These are phyloP conservation scores for Onychomys arenicola DNA, from an alignment of 2,797 vertebrate species.

Conservation along the genomic window DNA sequence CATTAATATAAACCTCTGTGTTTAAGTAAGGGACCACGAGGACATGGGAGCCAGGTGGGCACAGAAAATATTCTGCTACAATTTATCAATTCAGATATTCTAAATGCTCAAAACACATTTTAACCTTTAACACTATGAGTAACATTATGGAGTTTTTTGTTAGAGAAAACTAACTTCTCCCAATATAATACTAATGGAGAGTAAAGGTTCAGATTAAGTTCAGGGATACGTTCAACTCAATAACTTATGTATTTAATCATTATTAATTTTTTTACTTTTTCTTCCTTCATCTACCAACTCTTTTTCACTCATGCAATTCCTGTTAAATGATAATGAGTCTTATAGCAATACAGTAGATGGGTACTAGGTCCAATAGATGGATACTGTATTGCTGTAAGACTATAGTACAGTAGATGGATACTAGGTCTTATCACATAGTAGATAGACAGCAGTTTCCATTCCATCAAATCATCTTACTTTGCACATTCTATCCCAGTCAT, in stretches of 20 bases:
- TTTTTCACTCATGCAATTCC: background rate
- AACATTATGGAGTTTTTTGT: background rate
- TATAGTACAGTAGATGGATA: too few species aligned
- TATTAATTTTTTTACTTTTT: background rate
- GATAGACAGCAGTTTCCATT: too few species aligned
- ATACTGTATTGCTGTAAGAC: too few species aligned
- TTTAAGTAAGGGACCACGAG: too few species aligned
- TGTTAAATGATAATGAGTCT: background rate
- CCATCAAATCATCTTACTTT: too few species aligned
- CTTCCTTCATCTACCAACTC: background rate
- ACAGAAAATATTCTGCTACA: too few species aligned
- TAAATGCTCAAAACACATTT: background rate
- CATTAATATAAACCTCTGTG: too few species aligned
- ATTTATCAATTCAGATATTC: background rate
- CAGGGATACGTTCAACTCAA: background rate
- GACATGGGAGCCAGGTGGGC: too few species aligned
- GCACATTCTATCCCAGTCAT: too few species aligned
- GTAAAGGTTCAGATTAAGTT: background rate
- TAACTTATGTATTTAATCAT: background rate
- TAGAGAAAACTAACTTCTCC: background rate
- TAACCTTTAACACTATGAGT: background rate
- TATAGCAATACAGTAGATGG: background rate
- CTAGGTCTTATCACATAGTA: too few species aligned
- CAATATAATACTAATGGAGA: slow-evolving; percentile 8
- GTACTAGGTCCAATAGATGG: too few species aligned